Percentiles rank a stretch among this genome's conserved stretches.
phyloP scores from a whole-genome alignment of 2,113 vertebrate genomes.

The Psilopogon haemacephalus region DNA sequence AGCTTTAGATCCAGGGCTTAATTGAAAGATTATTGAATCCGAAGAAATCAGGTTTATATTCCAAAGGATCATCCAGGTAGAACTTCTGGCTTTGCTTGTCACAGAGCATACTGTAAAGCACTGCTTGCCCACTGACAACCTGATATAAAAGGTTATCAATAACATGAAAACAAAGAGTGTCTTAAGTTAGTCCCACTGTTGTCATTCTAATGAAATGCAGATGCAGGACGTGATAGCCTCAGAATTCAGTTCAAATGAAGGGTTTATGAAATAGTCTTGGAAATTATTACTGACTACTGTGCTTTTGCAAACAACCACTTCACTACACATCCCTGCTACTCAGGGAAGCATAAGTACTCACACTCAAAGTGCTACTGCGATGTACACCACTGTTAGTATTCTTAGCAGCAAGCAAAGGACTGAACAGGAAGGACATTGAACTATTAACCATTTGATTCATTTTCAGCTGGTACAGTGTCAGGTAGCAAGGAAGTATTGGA shows the following conservation, averaged over 20 bases:
- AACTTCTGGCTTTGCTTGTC: neutral
- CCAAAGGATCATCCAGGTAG: neutral
- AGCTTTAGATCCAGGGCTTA: neutral
- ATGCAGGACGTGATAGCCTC: neutral
- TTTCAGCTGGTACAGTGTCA: neutral
- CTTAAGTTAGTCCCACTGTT: neutral
- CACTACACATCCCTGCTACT: neutral
- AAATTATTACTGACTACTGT: neutral
- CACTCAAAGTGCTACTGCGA: neutral
- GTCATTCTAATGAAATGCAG: neutral
- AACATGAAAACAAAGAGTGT: neutral
- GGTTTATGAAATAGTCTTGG: neutral
- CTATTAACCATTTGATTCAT: neutral
- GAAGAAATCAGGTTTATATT: neutral
- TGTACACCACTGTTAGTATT: slow-evolving; percentile 32
- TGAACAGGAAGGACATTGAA: neutral
- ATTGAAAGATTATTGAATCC: neutral
- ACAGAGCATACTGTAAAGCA: neutral
- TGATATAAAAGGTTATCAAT: neutral
- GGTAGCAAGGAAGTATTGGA: neutral
- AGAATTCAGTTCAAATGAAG: neutral
- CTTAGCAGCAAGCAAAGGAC: slow-evolving; percentile 27
- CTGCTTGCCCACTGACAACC: neutral
- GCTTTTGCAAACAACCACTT: neutral
- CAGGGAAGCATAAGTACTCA: neutral